Evolutionary conservation across 2,113 vertebrate species (phyloP).

Genomic region (Cepphus grylle): DNA sequence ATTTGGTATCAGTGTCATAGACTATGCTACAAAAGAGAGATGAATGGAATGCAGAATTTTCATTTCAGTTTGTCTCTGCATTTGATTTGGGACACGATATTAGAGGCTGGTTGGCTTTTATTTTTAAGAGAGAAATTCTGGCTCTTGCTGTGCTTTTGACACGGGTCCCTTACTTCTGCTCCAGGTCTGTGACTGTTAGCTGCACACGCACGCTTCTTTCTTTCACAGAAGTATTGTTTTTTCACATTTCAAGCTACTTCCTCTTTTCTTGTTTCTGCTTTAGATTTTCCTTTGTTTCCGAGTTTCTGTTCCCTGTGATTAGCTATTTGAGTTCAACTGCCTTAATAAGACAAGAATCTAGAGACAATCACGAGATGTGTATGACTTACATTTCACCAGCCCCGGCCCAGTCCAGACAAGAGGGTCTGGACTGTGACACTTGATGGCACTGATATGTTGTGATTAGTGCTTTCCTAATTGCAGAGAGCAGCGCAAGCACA

Average conservation of each 20-base stretch:
- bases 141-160: neutral
- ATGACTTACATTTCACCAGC: neutral
- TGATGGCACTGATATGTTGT: neutral
- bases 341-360: neutral
- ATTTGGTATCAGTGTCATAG: neutral
- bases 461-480: neutral
- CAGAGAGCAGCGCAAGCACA: neutral
- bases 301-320: neutral
- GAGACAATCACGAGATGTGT: neutral
- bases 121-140: neutral
- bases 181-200: neutral
- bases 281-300: neutral
- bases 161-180: neutral
- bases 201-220: neutral
- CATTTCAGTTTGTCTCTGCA: neutral
- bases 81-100: neutral
- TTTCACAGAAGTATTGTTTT: neutral
- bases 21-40: neutral
- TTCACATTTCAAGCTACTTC: neutral
- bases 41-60: neutral
- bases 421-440: neutral
- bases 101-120: neutral
- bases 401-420: neutral
- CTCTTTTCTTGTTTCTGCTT: neutral
- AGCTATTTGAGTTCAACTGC: neutral